Conservation (phyloP, 2,888 invertebrate species). For the Tetragonula carbonaria region DNA sequence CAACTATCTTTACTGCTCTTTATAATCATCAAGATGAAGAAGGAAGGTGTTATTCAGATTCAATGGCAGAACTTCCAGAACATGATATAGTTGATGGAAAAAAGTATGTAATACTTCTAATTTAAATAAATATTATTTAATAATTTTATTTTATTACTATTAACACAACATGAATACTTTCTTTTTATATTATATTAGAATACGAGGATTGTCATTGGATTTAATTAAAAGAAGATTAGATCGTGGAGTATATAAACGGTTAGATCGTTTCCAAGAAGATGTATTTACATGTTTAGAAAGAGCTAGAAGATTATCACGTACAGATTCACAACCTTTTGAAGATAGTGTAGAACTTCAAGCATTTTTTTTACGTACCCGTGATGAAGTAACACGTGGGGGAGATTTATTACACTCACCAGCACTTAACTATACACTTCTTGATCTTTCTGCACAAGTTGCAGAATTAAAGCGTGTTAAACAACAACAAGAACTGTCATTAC, state of each 20-base stretch:
- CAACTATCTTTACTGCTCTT: constrained; percentile 95
- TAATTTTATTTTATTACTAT: constrained; percentile 20
- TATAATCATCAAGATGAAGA: constrained; percentile 99
- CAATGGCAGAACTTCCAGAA: constrained; percentile 96
- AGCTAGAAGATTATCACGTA: constrained; percentile 93
- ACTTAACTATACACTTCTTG: constrained; percentile 90
- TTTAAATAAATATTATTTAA: neutral
- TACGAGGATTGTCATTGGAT: constrained; percentile 95
- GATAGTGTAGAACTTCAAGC: constrained; percentile 97
- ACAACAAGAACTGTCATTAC: constrained; percentile 87
- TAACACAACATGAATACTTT: neutral
- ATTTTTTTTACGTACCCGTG: constrained; percentile 93
- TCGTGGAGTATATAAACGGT: constrained; percentile 94
- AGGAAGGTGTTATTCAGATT: constrained; percentile 98
- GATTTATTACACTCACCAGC: constrained; percentile 94
- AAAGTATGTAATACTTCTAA: constrained; percentile 84
- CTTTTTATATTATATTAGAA: constrained; percentile 83
- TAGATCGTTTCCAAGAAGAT: constrained; percentile 98
- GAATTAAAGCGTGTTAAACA: constrained; percentile 90
- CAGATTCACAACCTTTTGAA: constrained; percentile 97
- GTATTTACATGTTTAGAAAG: constrained; percentile 96
- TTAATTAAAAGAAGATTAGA: constrained; percentile 96
- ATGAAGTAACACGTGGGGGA: constrained; percentile 90
- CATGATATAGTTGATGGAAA: constrained; percentile 89
- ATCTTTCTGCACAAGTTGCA: constrained; percentile 91